phyloP scores from a whole-genome alignment of 1,140 invertebrate genomes.

The Caenorhabditis tropicalis region DNA sequence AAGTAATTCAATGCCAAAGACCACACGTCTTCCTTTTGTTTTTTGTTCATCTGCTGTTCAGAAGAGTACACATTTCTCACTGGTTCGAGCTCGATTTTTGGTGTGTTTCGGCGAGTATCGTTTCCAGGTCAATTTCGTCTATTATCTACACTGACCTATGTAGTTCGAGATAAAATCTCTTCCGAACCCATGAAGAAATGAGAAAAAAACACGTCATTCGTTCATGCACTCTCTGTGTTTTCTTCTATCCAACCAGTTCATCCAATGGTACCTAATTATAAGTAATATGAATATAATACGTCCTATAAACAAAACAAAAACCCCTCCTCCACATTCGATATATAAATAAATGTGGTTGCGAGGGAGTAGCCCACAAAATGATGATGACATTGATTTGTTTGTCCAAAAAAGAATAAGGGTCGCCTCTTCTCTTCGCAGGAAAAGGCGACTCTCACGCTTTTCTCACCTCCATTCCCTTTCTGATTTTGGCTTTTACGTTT shows the following conservation, averaged over 20 bases:
- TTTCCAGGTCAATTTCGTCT: neutral
- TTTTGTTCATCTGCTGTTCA: neutral
- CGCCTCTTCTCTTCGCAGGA: neutral
- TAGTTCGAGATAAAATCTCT: neutral
- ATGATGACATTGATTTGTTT: conserved; percentile 36
- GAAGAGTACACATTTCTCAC: neutral
- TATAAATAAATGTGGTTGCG: conserved; percentile 20
- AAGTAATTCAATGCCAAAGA: conserved; percentile 33
- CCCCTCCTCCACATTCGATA: neutral
- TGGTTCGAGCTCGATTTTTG: neutral
- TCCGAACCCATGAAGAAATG: neutral
- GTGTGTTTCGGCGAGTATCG: neutral
- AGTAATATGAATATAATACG: neutral
- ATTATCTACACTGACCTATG: neutral
- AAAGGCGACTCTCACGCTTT: neutral
- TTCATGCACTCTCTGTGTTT: neutral
- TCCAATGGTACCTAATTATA: neutral
- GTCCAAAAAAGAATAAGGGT: neutral
- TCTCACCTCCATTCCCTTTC: neutral
- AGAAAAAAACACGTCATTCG: neutral
- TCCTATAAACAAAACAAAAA: conserved; percentile 18
- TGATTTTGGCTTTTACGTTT: neutral
- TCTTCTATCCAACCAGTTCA: neutral
- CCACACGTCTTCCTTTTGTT: neutral
- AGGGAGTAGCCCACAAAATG: neutral